phyloP scores from a whole-genome alignment of 2,113 vertebrate genomes.

The Phocoena sinus region DNA sequence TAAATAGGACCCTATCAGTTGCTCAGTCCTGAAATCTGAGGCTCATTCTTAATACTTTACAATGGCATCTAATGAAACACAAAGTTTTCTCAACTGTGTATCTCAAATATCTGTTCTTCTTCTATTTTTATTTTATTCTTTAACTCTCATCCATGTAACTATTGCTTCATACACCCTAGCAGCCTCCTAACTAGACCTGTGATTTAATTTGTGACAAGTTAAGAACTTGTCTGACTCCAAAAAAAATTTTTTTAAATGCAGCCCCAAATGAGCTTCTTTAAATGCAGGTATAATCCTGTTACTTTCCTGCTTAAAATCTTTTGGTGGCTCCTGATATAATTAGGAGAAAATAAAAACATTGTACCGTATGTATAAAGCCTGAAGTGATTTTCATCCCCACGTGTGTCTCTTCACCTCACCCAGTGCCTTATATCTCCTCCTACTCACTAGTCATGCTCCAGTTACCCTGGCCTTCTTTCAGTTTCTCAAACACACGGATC shows the following conservation, averaged over 20 bases:
- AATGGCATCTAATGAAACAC: background rate
- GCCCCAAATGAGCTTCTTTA: background rate
- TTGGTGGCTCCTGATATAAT: background rate
- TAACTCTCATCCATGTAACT: background rate
- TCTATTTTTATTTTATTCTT: background rate
- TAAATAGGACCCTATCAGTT: background rate
- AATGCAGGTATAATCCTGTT: background rate
- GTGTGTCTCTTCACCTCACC: background rate
- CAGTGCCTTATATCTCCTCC: background rate
- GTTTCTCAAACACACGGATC: background rate
- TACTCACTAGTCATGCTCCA: background rate
- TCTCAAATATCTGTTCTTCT: background rate
- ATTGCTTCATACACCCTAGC: background rate
- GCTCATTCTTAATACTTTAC: background rate
- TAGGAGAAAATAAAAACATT: background rate
- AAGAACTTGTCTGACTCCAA: background rate
- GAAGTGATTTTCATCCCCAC: background rate
- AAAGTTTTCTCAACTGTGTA: background rate
- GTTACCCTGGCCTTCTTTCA: background rate
- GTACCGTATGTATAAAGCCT: background rate
- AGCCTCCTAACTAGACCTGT: background rate
- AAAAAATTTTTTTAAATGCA: background rate
- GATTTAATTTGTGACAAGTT: background rate
- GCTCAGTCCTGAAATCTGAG: background rate
- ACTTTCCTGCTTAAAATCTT: background rate